Conservation (phyloP, 2,888 invertebrate species). For the Cantharis lateralis region DNA sequence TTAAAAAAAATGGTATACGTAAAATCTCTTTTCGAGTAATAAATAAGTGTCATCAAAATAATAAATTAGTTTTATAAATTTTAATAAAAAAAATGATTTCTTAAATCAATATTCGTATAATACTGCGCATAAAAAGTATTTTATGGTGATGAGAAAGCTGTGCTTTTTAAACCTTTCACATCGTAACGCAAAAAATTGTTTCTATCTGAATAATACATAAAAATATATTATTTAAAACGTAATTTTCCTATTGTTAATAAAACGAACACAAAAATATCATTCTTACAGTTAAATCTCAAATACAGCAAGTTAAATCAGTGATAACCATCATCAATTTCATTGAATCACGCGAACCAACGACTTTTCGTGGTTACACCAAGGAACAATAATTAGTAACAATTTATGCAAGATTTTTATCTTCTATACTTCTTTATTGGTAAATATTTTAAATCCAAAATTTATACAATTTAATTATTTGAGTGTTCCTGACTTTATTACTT, state of each 20-base stretch:
- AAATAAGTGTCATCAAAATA: background rate
- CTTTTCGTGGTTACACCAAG: background rate
- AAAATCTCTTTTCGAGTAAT: background rate
- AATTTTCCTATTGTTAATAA: background rate
- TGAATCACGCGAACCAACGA: background rate
- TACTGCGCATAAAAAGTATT: background rate
- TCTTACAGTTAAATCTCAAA: background rate
- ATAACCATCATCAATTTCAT: background rate
- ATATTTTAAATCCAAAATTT: background rate
- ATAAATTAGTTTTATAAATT: background rate
- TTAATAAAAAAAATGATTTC: background rate
- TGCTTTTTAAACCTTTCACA: background rate
- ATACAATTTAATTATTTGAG: background rate
- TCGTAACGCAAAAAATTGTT: background rate
- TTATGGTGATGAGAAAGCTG: background rate
- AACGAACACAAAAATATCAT: background rate
- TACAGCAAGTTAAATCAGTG: background rate
- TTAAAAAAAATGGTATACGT: background rate
- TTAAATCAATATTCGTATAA: background rate
- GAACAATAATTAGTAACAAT: background rate
- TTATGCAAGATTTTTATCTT: background rate
- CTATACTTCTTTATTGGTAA: background rate
- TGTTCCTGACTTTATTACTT: background rate
- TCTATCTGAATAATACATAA: background rate
- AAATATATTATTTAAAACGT: background rate